Base-by-base conservation (phyloP, 2,113 vertebrate species). In the Rhabdomys dilectus region DNA sequence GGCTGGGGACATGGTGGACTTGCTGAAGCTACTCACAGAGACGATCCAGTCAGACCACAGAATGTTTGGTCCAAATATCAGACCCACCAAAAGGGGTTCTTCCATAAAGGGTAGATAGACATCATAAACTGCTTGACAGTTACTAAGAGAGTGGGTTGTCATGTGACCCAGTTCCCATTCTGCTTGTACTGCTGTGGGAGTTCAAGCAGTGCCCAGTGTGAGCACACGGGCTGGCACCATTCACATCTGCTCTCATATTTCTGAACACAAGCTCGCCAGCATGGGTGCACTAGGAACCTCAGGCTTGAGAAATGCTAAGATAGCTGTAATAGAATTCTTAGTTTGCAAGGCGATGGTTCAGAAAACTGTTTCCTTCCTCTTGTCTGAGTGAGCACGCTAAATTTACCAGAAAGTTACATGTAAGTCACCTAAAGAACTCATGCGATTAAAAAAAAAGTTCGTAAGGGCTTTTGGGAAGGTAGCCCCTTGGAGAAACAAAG, bases 31-130 rank as follows among this genome's bases (percentile, higher is more conserved):
- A 91, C 72, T 66, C 96, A 70, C 70, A 93, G 80, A 95, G 80
- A 90, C 31, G 72, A 95, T 68, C 39, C n/a, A 89, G 58, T 88
- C 76, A 90, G 62, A 72, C 76, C 36, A 91, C 66, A 91, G 64
- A 95, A 90, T 62, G 42, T 36, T 85, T 96, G 92, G 84, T 45
- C 48, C 60, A 87, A 96, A 93, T 84, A 56, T n/a, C 31, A 93
- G 82, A 51, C 31, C n/a, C 95, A 48, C 62, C 75, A 64, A 70
- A 87, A 80, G 89, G 53, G 34, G 78, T 91, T 93, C 22, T 26
- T 31, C 10, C 39, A 39, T 73, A 58, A 93, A 92, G 16, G 22
- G 89, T 31, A 26, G 58, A 66, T 56, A 24, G 34, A 34, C 64
- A 26, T 2, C 4, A 45, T 31, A 91, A 86, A 72, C 45, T 36